Conservation (phyloP, 2,797 vertebrate genomes). For the Coccyzus lansbergi region DNA sequence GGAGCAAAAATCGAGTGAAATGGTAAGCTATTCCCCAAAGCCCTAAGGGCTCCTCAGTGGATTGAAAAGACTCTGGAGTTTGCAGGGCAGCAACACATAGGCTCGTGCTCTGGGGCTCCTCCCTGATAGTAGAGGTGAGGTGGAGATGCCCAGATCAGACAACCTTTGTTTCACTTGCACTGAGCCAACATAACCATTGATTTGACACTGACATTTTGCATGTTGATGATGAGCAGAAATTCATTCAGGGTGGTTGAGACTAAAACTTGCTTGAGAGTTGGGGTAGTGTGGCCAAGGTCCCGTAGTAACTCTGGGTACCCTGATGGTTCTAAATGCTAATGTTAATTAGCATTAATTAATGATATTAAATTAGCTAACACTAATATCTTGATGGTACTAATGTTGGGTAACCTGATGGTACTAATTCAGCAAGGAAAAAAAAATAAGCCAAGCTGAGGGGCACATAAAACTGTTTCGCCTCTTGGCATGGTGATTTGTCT, state of each 20-base stretch:
- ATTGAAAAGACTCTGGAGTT: background rate
- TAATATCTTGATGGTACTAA: no score
- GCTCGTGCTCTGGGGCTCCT: background rate
- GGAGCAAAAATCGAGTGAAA: constrained; percentile 62
- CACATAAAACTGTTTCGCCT: background rate
- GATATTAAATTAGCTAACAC: no score
- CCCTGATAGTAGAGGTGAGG: rapidly evolving
- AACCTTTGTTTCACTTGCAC: background rate
- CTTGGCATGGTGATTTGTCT: background rate
- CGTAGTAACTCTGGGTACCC: no score
- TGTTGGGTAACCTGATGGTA: no score
- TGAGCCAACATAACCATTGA: background rate
- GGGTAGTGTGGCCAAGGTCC: background rate
- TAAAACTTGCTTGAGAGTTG: background rate
- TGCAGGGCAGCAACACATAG: background rate
- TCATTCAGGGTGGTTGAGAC: background rate
- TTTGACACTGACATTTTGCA: background rate
- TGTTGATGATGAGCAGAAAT: background rate
- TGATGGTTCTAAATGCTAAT: no score
- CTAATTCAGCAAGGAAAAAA: background rate
- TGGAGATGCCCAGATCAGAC: background rate
- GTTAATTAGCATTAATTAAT: no score
- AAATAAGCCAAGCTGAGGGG: background rate
- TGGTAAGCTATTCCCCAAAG: constrained; percentile 36
- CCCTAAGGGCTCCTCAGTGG: background rate